Base-by-base conservation (phyloP, 2,113 vertebrate genomes). In the Lamprotornis superbus region DNA sequence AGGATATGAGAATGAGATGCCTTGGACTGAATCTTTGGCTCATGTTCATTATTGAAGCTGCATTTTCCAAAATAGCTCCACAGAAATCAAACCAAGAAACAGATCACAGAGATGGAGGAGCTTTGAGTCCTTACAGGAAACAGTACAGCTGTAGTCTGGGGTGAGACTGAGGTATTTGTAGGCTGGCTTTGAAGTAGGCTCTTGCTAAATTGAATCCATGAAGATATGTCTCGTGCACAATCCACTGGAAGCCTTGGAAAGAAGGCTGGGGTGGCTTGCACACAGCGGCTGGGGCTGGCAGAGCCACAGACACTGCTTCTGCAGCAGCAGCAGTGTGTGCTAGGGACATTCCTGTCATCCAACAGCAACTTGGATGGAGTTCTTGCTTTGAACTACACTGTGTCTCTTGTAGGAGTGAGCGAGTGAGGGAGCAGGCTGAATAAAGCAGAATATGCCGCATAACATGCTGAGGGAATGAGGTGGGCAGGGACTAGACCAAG, bases 321-420 rank as follows among this genome's bases (percentile, higher is more conserved):
- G 69, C 33, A 56, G 25, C 46, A n/a, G 59, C 20, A 11, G 5
- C 68, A 21, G 49, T 1, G 11, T 21, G 9, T 5, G 3, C 3
- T 16, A 20, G 16, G 56, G n/a, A 11, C 17, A 0, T 31, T 22
- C 1, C 15, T 50, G 27, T 19, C 0, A 0, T 59, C 19, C 3
- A 40, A 15, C n/a, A 44, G 49, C 64, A 67, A 1, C 40, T 76
- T 42, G 40, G 25, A 17, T 90, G 64, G 25, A 90, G 5, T 15
- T 61, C 25, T 55, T 76, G 30, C 35, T 56, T 49, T 56, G 60
- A 33, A 12, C 24, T 53, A 21, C 7, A 9, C 7, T 2, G 25
- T 83, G 12, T 55, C 30, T 44, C 14, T 83, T 23, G 35, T 0
- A n/a, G 86, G 59, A 63, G n/a, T 2, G 11, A 17, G 47, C 1